Evolutionary conservation across 2,113 vertebrate species (phyloP).

Genomic region (Phasianus colchicus): DNA sequence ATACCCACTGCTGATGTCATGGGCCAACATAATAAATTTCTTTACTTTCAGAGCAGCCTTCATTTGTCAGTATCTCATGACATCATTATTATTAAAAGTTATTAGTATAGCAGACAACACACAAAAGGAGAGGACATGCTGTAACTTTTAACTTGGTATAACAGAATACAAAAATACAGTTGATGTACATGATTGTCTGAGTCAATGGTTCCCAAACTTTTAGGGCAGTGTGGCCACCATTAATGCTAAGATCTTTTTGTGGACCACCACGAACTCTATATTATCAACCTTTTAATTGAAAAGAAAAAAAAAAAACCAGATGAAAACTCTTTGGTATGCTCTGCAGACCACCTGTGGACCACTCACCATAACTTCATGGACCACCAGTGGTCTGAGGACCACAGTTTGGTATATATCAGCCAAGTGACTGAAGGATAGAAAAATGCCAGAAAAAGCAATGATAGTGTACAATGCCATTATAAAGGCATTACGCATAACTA

Average conservation of each 20-base stretch:
- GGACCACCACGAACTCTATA: constrained; percentile 23
- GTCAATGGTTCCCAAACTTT: neutral
- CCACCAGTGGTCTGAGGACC: constrained; percentile 59
- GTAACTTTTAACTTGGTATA: constrained; percentile 36
- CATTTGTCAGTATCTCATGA: neutral
- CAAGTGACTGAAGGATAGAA: constrained; percentile 25
- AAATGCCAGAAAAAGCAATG: constrained; percentile 50
- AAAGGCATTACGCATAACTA: neutral
- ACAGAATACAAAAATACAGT: neutral
- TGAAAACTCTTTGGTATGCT: neutral
- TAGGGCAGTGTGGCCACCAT: constrained; percentile 34
- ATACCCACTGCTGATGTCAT: neutral
- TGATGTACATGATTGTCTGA: neutral
- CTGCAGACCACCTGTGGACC: constrained; percentile 50
- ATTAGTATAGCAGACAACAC: neutral
- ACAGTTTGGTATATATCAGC: constrained; percentile 3
- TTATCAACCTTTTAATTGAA: constrained; percentile 36
- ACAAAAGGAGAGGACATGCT: neutral
- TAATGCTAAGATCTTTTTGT: constrained; percentile 17
- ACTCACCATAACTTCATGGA: neutral
- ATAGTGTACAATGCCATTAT: neutral
- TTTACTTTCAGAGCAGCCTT: neutral
- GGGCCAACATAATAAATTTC: neutral
- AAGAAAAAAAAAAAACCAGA: neutral
- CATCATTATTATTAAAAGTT: neutral